phyloP scores from a whole-genome alignment of 1,140 invertebrate genomes.

The Temnothorax curvispinosus region DNA sequence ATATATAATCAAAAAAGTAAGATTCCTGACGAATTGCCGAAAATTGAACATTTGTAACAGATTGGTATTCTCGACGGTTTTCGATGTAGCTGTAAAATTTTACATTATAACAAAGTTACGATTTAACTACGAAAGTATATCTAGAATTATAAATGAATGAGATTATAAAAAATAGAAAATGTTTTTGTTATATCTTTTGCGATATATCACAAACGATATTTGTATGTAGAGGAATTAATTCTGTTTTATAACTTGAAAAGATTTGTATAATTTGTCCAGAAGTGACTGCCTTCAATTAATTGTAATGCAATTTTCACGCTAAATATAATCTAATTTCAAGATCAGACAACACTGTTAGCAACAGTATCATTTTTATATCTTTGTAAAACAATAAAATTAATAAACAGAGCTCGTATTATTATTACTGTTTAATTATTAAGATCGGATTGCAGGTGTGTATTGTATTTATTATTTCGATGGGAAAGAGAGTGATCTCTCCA shows the following conservation, averaged over 20 bases:
- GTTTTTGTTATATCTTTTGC: not conserved
- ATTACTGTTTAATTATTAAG: not conserved
- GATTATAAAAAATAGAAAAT: not conserved
- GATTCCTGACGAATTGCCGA: not conserved
- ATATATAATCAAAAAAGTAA: not conserved
- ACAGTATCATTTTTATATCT: not conserved
- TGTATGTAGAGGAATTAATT: not conserved
- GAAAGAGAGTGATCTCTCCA: not conserved
- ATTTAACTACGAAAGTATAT: not conserved
- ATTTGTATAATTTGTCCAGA: not conserved
- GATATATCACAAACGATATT: not conserved
- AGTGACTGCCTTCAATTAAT: not conserved
- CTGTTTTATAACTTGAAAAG: not conserved
- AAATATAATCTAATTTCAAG: not conserved
- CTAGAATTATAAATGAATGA: not conserved
- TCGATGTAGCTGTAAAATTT: not conserved
- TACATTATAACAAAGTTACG: not conserved
- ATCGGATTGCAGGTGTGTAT: not conserved
- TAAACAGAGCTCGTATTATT: not conserved
- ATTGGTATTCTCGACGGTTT: not conserved
- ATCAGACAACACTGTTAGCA: not conserved
- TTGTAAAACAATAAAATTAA: slow-evolving; percentile 9
- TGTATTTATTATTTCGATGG: not conserved
- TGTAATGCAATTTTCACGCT: not conserved
- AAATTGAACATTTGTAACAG: not conserved